Evolutionary conservation across 2,888 invertebrate species (phyloP).

Genomic region (Anoplius nigerrimus): DNA sequence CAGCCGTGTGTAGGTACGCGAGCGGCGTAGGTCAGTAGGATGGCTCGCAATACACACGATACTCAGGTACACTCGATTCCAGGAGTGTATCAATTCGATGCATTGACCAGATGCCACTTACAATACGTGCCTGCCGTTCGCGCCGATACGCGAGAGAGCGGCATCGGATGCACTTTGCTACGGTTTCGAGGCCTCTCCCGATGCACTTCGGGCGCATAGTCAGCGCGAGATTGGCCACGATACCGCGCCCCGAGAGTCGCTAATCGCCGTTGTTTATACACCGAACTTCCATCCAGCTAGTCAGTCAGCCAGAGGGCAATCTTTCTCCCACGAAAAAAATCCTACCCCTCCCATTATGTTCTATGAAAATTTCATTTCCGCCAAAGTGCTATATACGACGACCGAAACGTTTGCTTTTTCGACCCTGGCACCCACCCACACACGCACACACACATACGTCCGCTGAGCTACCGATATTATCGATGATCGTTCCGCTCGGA

Average conservation of each 20-base stretch:
- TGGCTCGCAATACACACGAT: not conserved
- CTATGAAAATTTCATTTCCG: too few relatives aligned
- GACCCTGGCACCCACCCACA: too few relatives aligned
- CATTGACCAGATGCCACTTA: conserved; percentile 46
- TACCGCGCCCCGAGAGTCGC: conserved; percentile 1
- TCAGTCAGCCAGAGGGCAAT: too few relatives aligned
- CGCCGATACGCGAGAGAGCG: conserved; percentile 1
- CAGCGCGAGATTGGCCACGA: conserved; percentile 40
- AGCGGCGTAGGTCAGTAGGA: not conserved
- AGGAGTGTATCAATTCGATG: conserved; percentile 46
- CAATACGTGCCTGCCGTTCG: not conserved
- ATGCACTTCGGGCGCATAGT: conserved; percentile 28
- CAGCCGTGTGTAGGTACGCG: not conserved
- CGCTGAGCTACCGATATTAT: not conserved
- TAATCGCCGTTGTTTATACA: conserved; percentile 12
- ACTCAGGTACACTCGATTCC: conserved; percentile 10
- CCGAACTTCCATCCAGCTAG: not conserved
- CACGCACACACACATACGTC: too few relatives aligned
- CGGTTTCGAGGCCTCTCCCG: conserved; percentile 2
- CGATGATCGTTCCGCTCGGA: too few relatives aligned
- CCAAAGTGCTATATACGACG: too few relatives aligned
- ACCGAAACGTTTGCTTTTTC: too few relatives aligned
- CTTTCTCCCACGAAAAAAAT: not conserved
- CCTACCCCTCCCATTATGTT: too few relatives aligned
- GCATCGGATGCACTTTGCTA: conserved; percentile 2